Base-by-base conservation (phyloP, 2,888 invertebrate genomes). In the Drosophila neotestacea region DNA sequence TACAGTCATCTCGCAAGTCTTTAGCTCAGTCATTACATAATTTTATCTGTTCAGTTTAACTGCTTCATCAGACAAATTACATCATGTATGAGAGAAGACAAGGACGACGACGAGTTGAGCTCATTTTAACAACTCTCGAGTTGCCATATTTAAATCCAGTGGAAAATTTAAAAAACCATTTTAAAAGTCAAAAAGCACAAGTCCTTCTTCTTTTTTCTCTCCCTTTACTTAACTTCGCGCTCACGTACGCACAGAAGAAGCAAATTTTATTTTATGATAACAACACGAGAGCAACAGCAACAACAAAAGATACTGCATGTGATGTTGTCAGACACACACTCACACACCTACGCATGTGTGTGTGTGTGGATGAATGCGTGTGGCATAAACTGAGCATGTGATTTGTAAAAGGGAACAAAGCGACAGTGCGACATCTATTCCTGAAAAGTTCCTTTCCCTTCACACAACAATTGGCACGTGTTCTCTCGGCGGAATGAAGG, bases 201-300 rank as follows among this genome's bases (percentile, higher is more conserved):
- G 68, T 73, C 34, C 16, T 34, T 6, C 10, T 10, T 1, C 30
- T 4, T 22, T 22, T 3, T 22, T 22, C 1, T 1, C 30, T 6
- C 4, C 7, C 7, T 34, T 13, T 36, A 44, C 27, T 38, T 13
- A 6, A 9, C 36, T 27, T 10, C 36, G 2, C 32, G 48, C 50
- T 54, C 82, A 82, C 82, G 82, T 70, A 82, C 82, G 65, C 72
- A 63, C 66, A 64, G 59, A 66, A 56, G 69, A 69, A 79, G 76
- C 70, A 79, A 82, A 82, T 82, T 79, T 76, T 79, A 82, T 79
- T 83, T 79, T 79, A 82, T 82, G 77, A 73, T 80, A 83, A 81
- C 78, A 72, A 63, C 67, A 66, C 51, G 72, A 71, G 50, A 60
- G 60, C 67, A 77, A 60, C 51, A 63, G 22, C 32, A 32, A 6